Percentiles rank a stretch among this genome's conserved stretches.
phyloP scores from a whole-genome alignment of 2,797 vertebrate genomes.

The Odontamblyopus rebecca region DNA sequence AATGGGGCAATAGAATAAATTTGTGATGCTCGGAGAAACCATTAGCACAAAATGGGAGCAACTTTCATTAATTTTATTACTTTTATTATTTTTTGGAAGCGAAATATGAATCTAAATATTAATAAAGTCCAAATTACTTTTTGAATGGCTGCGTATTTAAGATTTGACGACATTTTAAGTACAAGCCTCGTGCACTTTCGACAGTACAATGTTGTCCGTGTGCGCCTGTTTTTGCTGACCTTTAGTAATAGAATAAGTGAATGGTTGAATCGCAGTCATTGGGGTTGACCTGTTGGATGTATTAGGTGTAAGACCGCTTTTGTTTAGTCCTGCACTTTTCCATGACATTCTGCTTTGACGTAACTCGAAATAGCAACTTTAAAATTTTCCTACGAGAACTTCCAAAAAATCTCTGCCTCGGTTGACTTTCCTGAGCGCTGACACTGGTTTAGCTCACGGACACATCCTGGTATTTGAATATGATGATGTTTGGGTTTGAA shows the following conservation, averaged over 20 bases:
- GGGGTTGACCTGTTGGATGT: slow-evolving; percentile 4
- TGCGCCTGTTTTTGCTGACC: slow-evolving; percentile 5
- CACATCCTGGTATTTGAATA: not conserved
- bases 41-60: not conserved
- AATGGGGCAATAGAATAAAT: not conserved
- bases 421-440: not conserved
- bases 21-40: not conserved
- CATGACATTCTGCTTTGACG: not conserved
- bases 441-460: not conserved
- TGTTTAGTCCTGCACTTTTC: not conserved
- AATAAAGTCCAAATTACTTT: not conserved
- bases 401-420: not conserved
- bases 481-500: not conserved
- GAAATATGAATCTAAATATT: not conserved
- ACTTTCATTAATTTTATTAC: too few species aligned
- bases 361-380: slow-evolving; percentile 7
- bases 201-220: not conserved
- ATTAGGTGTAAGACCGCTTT: slow-evolving; percentile 10
- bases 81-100: not conserved
- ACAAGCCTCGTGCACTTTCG: not conserved
- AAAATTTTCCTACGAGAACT: not conserved
- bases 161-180: slow-evolving; percentile 1
- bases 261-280: slow-evolving; percentile 27
- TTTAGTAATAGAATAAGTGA: slow-evolving; percentile 19
- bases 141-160: not conserved